These are phyloP conservation scores for Smittia aterrima DNA, from an alignment of 2,888 invertebrate species.

Conservation along the genomic window DNA sequence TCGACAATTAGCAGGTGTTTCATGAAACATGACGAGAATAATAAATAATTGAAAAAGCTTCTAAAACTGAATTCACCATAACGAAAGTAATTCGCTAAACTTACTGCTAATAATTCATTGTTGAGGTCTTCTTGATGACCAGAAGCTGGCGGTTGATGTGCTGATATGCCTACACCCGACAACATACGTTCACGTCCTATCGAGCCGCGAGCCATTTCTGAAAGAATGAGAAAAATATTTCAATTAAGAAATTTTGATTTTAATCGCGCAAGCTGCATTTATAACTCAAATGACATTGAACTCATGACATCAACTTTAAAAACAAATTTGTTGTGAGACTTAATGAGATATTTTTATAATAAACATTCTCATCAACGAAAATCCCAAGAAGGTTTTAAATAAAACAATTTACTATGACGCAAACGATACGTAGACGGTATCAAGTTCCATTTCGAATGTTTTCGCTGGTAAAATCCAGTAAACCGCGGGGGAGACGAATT, in stretches of 20 bases:
- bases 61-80: neutral
- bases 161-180: slow-evolving; percentile 49
- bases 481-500: neutral
- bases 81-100: slow-evolving; percentile 42
- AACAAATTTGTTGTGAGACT: neutral
- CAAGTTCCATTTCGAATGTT: no score
- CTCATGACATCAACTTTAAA: neutral
- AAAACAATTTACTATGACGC: neutral
- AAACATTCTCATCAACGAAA: neutral
- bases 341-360: neutral
- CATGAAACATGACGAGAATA: neutral
- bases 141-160: slow-evolving; percentile 45
- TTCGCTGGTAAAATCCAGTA: neutral
- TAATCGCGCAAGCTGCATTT: neutral
- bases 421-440: neutral
- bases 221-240: slow-evolving; percentile 43
- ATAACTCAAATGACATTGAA: no score
- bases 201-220: slow-evolving; percentile 54
- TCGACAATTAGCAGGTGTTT: neutral
- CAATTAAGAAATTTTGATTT: neutral
- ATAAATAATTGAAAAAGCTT: neutral
- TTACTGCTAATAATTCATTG: slow-evolving; percentile 54
- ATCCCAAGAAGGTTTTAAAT: no score
- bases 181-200: slow-evolving; percentile 51
- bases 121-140: slow-evolving; percentile 49